Conservation (phyloP, 35 echinoderm and acorn worm genomes). For the Strongylocentrotus purpuratus region DNA sequence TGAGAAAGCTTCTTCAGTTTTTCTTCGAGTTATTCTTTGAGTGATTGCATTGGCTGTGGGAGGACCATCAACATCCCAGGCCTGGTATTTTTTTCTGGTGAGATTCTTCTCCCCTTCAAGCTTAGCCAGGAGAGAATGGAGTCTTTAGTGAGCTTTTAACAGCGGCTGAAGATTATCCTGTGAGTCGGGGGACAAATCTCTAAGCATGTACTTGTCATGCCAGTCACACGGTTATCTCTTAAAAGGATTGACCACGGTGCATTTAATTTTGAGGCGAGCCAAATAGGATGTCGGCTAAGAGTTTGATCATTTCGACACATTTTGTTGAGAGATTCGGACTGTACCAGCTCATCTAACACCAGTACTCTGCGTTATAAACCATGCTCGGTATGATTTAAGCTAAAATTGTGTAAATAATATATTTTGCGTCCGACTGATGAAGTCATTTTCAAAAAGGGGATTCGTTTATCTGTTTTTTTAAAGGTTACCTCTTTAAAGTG, state of each 20-base stretch:
- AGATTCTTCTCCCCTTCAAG: neutral
- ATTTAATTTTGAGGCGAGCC: neutral
- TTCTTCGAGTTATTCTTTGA: neutral
- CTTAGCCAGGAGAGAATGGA: neutral
- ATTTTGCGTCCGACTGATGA: neutral
- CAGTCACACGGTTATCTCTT: slow-evolving; percentile 22
- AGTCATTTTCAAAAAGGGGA: neutral
- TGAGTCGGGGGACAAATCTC: neutral
- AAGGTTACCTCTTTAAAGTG: neutral
- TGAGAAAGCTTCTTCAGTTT: neutral
- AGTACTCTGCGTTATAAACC: neutral
- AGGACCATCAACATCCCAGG: neutral
- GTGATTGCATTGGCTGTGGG: slow-evolving; percentile 19
- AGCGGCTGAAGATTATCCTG: slow-evolving; percentile 19
- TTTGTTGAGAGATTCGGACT: neutral
- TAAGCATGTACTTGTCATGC: slow-evolving; percentile 21
- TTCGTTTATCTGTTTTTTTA: neutral
- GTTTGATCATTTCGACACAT: slow-evolving; percentile 18
- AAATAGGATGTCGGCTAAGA: neutral
- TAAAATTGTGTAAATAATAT: neutral
- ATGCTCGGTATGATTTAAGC: neutral
- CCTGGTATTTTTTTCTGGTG: neutral
- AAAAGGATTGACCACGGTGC: slow-evolving; percentile 43
- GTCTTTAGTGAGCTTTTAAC: slow-evolving; percentile 22
- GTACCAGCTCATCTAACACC: neutral